Evolutionary conservation across 2,888 invertebrate genomes (phyloP).

Genomic region (Nephrotoma flavescens): DNA sequence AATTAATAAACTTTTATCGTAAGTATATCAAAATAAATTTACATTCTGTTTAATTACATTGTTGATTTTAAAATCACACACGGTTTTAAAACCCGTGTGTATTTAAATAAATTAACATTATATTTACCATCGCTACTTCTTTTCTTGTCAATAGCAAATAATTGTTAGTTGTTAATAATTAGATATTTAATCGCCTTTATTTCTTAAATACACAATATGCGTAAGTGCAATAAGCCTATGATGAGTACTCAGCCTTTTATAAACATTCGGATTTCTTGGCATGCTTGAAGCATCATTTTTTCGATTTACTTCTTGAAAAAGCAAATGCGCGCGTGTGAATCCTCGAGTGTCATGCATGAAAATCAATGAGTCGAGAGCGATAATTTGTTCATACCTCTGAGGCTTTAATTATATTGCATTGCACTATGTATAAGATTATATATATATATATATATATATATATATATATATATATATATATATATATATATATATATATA

Average conservation of each 20-base stretch:
- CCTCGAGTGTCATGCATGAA: conserved; percentile 6
- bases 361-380: conserved; percentile 5
- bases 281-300: not conserved
- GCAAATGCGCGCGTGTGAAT: not conserved
- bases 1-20: not conserved
- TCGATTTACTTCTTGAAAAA: not conserved
- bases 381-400: not conserved
- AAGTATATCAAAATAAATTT: not conserved
- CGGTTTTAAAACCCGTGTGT: not conserved
- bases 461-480: too few species aligned
- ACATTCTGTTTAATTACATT: not conserved
- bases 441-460: too few species aligned
- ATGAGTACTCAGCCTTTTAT: conserved; percentile 6
- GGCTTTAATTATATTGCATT: conserved; percentile 2
- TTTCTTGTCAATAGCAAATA: not conserved
- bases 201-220: too few species aligned
- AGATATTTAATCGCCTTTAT: too few species aligned
- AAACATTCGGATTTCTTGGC: not conserved
- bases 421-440: not conserved
- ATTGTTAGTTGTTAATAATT: too few species aligned
- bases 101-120: not conserved
- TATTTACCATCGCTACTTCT: not conserved
- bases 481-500: too few species aligned
- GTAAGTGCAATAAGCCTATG: not conserved
- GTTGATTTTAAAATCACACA: not conserved